These are phyloP conservation scores for Hemibagrus wyckioides DNA, from an alignment of 2,113 vertebrate genomes.

Conservation along the genomic window DNA sequence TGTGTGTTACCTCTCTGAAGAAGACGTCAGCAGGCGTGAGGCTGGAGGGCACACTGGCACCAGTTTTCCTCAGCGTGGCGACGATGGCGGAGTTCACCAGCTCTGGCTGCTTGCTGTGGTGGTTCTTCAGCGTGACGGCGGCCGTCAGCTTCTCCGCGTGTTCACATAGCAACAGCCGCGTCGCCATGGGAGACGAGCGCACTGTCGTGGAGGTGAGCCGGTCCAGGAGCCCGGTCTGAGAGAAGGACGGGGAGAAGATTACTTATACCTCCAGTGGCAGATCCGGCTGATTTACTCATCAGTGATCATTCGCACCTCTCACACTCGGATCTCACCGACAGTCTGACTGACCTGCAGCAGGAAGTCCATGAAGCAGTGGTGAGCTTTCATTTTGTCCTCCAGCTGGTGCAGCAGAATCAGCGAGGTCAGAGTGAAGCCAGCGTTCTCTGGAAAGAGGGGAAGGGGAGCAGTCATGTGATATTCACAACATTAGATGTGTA, in stretches of 20 bases:
- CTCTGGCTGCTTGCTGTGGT: slow-evolving; percentile 83
- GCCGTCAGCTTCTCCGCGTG: slow-evolving; percentile 91
- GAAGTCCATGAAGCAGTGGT: slow-evolving; percentile 90
- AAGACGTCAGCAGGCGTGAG: slow-evolving; percentile 92
- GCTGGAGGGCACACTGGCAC: slow-evolving; percentile 71
- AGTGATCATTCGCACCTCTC: not conserved
- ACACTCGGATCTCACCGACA: not conserved
- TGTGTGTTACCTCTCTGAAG: slow-evolving; percentile 87
- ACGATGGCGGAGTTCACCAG: slow-evolving; percentile 84
- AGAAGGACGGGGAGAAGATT: not conserved
- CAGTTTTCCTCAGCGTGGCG: slow-evolving; percentile 76
- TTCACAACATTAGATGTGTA: too few species aligned
- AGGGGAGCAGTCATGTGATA: not conserved
- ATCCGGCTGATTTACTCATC: not conserved
- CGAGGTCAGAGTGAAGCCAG: slow-evolving; percentile 88
- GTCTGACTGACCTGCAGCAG: slow-evolving; percentile 81
- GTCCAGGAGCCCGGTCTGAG: slow-evolving; percentile 85
- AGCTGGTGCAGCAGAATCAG: slow-evolving; percentile 96
- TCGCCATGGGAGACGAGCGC: slow-evolving; percentile 81
- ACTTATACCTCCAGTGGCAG: not conserved
- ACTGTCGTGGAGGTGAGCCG: slow-evolving; percentile 74
- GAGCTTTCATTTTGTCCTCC: slow-evolving; percentile 98
- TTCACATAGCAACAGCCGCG: slow-evolving; percentile 87
- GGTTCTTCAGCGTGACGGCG: slow-evolving; percentile 88
- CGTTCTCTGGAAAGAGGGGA: slow-evolving; percentile 74